A percentile compares a stretch with the other conserved stretches of the same genome.
These are phyloP conservation scores for Zingel zingel DNA, from an alignment of 2,113 vertebrate species.

Conservation along the genomic window DNA sequence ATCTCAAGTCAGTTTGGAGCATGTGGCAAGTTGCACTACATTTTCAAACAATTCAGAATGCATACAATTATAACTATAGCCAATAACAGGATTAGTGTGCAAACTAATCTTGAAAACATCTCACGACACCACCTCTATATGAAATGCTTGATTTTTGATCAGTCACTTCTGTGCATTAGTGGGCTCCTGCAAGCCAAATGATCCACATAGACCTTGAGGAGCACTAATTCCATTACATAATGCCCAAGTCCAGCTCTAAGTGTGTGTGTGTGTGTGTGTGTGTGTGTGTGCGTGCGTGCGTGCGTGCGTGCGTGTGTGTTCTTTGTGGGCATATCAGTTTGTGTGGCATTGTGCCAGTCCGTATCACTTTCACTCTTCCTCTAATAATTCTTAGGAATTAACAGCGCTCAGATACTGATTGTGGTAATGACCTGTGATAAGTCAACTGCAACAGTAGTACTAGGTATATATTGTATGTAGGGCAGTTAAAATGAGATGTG, in stretches of 20 bases:
- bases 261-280: slow-evolving; percentile 24
- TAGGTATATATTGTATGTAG: slow-evolving; percentile 28
- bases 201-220: slow-evolving; percentile 69
- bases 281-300: slow-evolving; percentile 21
- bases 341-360: slow-evolving; percentile 52
- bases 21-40: background rate
- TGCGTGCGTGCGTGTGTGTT: slow-evolving; percentile 17
- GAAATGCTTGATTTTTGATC: slow-evolving; percentile 29
- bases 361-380: slow-evolving; percentile 62
- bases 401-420: slow-evolving; percentile 38
- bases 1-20: background rate
- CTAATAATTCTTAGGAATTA: slow-evolving; percentile 64
- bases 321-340: slow-evolving; percentile 40
- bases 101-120: background rate
- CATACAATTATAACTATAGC: background rate
- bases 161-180: slow-evolving; percentile 62
- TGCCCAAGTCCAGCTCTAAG: slow-evolving; percentile 36
- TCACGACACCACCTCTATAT: background rate
- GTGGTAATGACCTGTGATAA: slow-evolving; percentile 43
- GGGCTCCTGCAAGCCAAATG: slow-evolving; percentile 62
- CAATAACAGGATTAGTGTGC: background rate
- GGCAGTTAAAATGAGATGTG: slow-evolving; percentile 26
- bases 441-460: slow-evolving; percentile 17
- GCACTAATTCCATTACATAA: slow-evolving; percentile 79
- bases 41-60: background rate